Conservation (phyloP, 53 echinoderm and acorn worm genomes). For the Hippasteria phrygiana region DNA sequence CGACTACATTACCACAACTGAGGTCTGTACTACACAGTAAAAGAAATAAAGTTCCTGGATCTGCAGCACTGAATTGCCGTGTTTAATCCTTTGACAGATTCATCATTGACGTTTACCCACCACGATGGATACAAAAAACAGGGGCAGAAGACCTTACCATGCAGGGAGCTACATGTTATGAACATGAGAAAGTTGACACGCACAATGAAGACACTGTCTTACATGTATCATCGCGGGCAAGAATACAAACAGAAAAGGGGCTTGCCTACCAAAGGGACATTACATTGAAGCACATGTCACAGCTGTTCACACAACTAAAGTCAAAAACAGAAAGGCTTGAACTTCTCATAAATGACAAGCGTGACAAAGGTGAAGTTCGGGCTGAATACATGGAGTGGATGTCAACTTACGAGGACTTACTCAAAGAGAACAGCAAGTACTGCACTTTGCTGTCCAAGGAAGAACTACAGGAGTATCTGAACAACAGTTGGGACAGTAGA, state of each 20-base stretch:
- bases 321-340: conserved; percentile 25
- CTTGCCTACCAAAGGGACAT: conserved; percentile 32
- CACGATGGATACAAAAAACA: no score
- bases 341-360: neutral
- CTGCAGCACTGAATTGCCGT: no score
- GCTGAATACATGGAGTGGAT: conserved; percentile 15
- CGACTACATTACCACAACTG: no score
- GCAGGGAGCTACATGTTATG: no score
- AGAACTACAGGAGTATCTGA: conserved; percentile 27
- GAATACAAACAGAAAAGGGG: conserved; percentile 31
- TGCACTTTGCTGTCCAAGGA: conserved; percentile 25
- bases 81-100: no score
- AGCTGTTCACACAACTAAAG: conserved; percentile 31
- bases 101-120: no score
- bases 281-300: conserved; percentile 25
- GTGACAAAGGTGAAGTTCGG: conserved; percentile 2
- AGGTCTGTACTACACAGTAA: no score
- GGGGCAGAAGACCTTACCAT: no score
- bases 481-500: conserved; percentile 35
- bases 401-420: conserved; percentile 34
- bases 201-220: no score
- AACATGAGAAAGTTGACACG: no score
- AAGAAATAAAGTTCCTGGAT: no score
- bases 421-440: conserved; percentile 24
- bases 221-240: no score